Evolutionary conservation across 2,113 vertebrate species (phyloP), one percentile per base, ranked within the genome.

Genomic region (Myotis brandtii): DNA sequence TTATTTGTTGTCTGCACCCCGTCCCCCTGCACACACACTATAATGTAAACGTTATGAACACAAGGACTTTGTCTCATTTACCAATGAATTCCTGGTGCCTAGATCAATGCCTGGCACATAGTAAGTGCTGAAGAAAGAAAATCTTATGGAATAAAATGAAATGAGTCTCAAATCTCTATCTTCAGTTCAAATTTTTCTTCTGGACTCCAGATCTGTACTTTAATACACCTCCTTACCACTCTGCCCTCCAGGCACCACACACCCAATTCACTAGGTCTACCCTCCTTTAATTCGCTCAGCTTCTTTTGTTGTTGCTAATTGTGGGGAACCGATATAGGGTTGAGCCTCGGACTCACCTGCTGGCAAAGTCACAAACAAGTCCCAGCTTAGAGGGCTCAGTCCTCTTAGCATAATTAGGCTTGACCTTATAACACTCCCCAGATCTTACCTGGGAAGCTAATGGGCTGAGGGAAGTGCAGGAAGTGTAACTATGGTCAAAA

Each of bases 171-270:
- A 69, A 30, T 81, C 79, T 86, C 59, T 70, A 70, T 95, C 69
- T 91, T 80, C n/a, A 86, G 88, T 59, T 17, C 25, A 84, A 69
- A 9, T 50, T 82, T 91, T 82, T 86, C 83, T 86, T 89, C 89
- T 59, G 54, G 69, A 67, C 20, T 89, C 32, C 32, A 40, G 11
- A 40, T 48, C 20, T 86, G 23, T 43, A 81, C 46, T 86, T 54
- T 25, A 40, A 34, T 7, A 27, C 30, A 23, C 17, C n/a, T 89
- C 18, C 52, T 75, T 75, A 62, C 20, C 50, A 43, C 27, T n/a
- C 46, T 80, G n/a, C 46, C 30, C 12, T 30, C 48, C 0, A 34
- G 17, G 18, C 34, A 76, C 72, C 32, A 88, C 77, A 82, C 40
- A 27, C 23, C 59, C 67, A 79, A 84, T 37, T 56, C 10, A n/a